These are phyloP conservation scores for Holothuria scabra DNA, from an alignment of 53 echinoderm and acorn worm genomes.

Conservation along the genomic window DNA sequence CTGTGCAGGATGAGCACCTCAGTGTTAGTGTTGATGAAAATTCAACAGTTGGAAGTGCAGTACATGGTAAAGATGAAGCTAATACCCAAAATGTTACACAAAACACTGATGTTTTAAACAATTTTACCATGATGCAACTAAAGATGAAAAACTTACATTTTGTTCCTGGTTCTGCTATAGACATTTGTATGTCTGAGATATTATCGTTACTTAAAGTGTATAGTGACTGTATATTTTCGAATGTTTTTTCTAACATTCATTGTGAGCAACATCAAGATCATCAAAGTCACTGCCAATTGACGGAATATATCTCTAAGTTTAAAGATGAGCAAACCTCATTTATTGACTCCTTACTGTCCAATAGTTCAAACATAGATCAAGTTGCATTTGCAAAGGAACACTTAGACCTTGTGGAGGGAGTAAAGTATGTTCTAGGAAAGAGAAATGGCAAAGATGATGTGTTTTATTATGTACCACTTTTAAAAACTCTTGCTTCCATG, in stretches of 20 bases:
- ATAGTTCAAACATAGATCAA: constrained; percentile 15
- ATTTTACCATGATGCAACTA: constrained; percentile 28
- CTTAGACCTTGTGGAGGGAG: constrained; percentile 42
- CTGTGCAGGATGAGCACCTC: constrained; percentile 16
- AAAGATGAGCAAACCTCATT: no score
- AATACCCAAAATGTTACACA: background rate
- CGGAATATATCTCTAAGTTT: background rate
- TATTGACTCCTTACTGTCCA: no score
- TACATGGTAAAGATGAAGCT: background rate
- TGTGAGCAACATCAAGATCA: background rate
- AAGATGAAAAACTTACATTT: constrained; percentile 21
- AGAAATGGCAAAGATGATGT: constrained; percentile 38
- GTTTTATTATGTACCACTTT: constrained; percentile 54
- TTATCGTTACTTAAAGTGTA: constrained; percentile 12
- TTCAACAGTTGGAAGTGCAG: background rate
- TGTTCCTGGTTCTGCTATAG: constrained; percentile 27
- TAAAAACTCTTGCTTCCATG: constrained; percentile 24
- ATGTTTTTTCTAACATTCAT: constrained; percentile 13
- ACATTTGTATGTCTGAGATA: constrained; percentile 7
- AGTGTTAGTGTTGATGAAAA: constrained; percentile 14
- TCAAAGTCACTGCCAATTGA: background rate
- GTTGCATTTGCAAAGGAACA: constrained; percentile 44
- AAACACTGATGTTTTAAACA: constrained; percentile 24
- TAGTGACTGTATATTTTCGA: constrained; percentile 9
- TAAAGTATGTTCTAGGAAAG: constrained; percentile 53